These are phyloP conservation scores for Mionectes macconnelli DNA, from an alignment of 2,113 vertebrate species.

Conservation along the genomic window DNA sequence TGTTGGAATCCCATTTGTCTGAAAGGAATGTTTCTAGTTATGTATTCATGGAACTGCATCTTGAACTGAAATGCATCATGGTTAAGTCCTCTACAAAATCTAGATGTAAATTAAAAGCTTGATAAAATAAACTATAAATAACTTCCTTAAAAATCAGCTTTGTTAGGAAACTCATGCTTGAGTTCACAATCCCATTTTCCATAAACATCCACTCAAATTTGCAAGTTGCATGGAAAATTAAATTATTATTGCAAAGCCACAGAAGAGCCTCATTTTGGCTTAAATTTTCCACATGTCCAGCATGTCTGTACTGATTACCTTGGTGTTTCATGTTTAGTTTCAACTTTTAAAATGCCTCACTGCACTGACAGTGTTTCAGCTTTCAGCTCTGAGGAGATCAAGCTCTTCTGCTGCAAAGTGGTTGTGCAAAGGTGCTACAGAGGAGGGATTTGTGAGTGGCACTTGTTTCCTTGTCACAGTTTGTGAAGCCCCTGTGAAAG, in stretches of 20 bases:
- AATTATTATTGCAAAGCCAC: not conserved
- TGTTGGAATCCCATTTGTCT: not conserved
- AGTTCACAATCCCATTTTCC: not conserved
- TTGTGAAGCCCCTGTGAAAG: not conserved
- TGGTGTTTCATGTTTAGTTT: not conserved
- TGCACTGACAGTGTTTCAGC: not conserved
- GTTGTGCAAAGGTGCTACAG: not conserved
- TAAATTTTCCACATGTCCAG: not conserved
- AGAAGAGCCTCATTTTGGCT: not conserved
- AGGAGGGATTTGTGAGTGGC: not conserved
- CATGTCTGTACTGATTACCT: not conserved
- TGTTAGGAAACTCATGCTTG: not conserved
- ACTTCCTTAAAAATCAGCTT: not conserved
- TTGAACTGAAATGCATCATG: not conserved
- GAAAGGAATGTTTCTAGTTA: not conserved
- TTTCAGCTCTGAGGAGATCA: not conserved
- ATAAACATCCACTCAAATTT: not conserved
- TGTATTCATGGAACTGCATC: not conserved
- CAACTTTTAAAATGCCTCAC: not conserved
- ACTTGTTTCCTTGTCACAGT: not conserved
- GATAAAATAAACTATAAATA: not conserved
- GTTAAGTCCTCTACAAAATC: not conserved
- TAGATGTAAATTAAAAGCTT: not conserved
- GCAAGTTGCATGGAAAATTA: not conserved
- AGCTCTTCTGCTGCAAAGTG: not conserved